Base-by-base conservation (phyloP, 2,797 vertebrate species). In the Sarcophilus harrisii region DNA sequence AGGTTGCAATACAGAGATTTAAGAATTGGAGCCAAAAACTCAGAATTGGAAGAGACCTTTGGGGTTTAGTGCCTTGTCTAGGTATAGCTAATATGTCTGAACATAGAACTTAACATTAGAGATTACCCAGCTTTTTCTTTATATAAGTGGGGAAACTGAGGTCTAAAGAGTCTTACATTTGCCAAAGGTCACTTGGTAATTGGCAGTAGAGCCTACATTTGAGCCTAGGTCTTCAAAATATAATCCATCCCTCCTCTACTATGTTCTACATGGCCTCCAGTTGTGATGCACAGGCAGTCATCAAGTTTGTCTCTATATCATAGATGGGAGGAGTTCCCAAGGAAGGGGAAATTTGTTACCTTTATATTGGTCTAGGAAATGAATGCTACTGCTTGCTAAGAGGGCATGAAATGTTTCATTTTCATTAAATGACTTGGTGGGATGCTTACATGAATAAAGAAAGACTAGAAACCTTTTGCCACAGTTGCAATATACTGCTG, bases 341-440 rank as follows among this genome's bases (percentile, higher is more conserved):
- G 9, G 30, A 96, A 95, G 96, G 96, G 49, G 21, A 45, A 14
- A 21, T 57, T 96, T 92, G 89, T 57, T 90, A 32, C 32, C 91
- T 32, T 73, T 91, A 93, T 95, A 94, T 93, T 95, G 95, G 38
- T 95, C 38, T 92, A 91, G 49, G 29, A 92, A 92, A 58, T 60
- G 93, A 94, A 96, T 90, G 29, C 57, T 97, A 96, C 66, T 96
- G 90, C n/a, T 92, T 96, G 91, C 54, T 52, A 93, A 58, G 58
- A 94, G 93, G 90, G 96, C 95, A 92, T 96, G 81, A 73, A 97
- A 94, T 6, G 57, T 92, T 97, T 96, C 57, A 59, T 93, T 97
- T 6, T 54, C 52, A 93, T 92, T 91, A 97, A 97, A 96, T 93
- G 94, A 93, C 24, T n/a, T 95, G 27, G 28, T 93, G 94, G 60